phyloP scores from a whole-genome alignment of 2,113 vertebrate genomes.

The Pseudonaja textilis region DNA sequence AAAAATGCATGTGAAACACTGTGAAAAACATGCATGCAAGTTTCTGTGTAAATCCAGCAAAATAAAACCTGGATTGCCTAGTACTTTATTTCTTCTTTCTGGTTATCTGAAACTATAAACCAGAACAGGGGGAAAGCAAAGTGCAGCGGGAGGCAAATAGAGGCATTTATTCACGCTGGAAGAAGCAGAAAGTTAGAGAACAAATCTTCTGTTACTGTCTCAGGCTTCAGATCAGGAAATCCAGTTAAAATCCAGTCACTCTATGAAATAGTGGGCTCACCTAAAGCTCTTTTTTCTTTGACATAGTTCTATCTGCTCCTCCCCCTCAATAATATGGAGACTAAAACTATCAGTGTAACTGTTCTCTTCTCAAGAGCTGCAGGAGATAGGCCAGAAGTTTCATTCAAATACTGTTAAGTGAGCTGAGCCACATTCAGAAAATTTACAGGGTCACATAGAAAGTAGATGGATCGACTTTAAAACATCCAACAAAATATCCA shows the following conservation, averaged over 20 bases:
- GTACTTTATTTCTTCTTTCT: neutral
- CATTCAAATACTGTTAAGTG: neutral
- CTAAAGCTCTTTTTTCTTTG: neutral
- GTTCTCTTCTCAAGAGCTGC: neutral
- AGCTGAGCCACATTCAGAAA: neutral
- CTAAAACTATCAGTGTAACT: neutral
- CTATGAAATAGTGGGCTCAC: neutral
- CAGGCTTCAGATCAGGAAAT: neutral
- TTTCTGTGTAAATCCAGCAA: neutral
- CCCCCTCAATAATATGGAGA: neutral
- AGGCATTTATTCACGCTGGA: neutral
- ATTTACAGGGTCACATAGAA: neutral
- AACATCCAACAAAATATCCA: neutral
- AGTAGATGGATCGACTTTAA: neutral
- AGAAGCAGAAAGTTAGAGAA: neutral
- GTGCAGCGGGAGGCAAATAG: neutral
- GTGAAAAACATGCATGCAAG: neutral
- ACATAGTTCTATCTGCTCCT: neutral
- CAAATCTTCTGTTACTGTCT: neutral
- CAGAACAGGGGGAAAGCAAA: neutral
- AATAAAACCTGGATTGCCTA: neutral
- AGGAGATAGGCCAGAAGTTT: neutral
- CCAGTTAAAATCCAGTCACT: neutral
- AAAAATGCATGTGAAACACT: neutral
- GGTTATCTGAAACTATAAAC: neutral